These are phyloP conservation scores for Nomada fabriciana DNA, from an alignment of 2,888 invertebrate genomes.

Conservation along the genomic window DNA sequence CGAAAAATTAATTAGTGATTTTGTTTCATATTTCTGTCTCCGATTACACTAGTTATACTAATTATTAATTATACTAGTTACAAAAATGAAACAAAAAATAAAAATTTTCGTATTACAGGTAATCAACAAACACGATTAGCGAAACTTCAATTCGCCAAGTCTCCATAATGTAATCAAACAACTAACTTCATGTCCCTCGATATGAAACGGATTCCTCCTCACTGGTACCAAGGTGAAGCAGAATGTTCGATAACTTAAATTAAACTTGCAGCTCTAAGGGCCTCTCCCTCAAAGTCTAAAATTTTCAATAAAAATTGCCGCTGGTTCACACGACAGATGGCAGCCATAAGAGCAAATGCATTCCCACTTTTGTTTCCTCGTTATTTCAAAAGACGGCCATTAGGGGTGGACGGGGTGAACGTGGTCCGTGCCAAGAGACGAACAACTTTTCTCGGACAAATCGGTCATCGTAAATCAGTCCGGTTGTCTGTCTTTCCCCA, in stretches of 20 bases:
- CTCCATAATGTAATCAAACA: too few relatives aligned
- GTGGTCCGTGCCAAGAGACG: slow-evolving; percentile 65
- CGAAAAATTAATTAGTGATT: too few relatives aligned
- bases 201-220: too few relatives aligned
- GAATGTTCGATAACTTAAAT: slow-evolving; percentile 13
- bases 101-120: too few relatives aligned
- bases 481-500: slow-evolving; percentile 70
- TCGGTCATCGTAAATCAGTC: slow-evolving; percentile 81
- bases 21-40: too few relatives aligned
- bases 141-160: too few relatives aligned
- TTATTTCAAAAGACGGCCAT: slow-evolving; percentile 79
- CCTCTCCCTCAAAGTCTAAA: not conserved
- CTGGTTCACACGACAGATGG: slow-evolving; percentile 47
- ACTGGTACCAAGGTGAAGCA: not conserved
- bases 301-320: slow-evolving; percentile 60
- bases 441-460: slow-evolving; percentile 77
- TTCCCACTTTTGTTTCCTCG: slow-evolving; percentile 75
- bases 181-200: too few relatives aligned
- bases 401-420: slow-evolving; percentile 57
- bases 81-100: too few relatives aligned
- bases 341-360: slow-evolving; percentile 63
- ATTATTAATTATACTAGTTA: too few relatives aligned
- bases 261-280: not conserved
- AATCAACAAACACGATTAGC: too few relatives aligned
- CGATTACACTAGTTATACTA: too few relatives aligned